A percentile compares a stretch with the other conserved stretches of the same genome.
Conservation (phyloP, 2,888 invertebrate species). For the Hemicrepidius hirtus region DNA sequence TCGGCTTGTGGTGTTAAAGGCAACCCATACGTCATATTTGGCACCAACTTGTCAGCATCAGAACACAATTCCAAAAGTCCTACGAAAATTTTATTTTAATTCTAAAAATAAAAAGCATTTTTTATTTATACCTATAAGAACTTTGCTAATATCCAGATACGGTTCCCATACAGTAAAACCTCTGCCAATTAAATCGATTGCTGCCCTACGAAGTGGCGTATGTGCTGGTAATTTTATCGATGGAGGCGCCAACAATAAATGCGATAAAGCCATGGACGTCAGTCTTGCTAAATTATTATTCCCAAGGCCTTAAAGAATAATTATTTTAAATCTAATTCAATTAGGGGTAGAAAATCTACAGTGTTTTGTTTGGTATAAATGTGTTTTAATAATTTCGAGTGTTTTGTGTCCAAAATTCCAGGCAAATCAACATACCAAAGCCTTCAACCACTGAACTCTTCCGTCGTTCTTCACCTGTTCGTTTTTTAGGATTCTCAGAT, state of each 20-base stretch:
- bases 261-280: constrained; percentile 95
- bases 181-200: constrained; percentile 96
- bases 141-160: constrained; percentile 93
- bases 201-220: constrained; percentile 95
- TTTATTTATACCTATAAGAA: constrained; percentile 80
- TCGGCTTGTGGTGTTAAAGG: constrained; percentile 97
- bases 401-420: background rate
- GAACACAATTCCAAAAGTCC: constrained; percentile 95
- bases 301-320: constrained; percentile 76
- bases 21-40: constrained; percentile 95
- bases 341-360: too few relatives aligned
- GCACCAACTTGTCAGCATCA: constrained; percentile 92
- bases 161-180: constrained; percentile 99
- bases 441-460: constrained; percentile 92
- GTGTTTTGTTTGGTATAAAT: too few relatives aligned
- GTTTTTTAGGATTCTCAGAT: constrained; percentile 76
- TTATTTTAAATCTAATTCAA: too few relatives aligned
- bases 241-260: constrained; percentile 92
- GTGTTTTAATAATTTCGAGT: too few relatives aligned
- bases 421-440: constrained; percentile 63
- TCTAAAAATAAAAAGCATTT: constrained; percentile 1
- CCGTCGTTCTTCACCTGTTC: constrained; percentile 76
- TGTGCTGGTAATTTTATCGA: constrained; percentile 89
- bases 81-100: constrained; percentile 54
- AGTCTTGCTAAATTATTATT: constrained; percentile 93